These are phyloP conservation scores for Hippocampus guttulatus DNA, from an alignment of 2,113 vertebrate genomes.

Conservation along the genomic window DNA sequence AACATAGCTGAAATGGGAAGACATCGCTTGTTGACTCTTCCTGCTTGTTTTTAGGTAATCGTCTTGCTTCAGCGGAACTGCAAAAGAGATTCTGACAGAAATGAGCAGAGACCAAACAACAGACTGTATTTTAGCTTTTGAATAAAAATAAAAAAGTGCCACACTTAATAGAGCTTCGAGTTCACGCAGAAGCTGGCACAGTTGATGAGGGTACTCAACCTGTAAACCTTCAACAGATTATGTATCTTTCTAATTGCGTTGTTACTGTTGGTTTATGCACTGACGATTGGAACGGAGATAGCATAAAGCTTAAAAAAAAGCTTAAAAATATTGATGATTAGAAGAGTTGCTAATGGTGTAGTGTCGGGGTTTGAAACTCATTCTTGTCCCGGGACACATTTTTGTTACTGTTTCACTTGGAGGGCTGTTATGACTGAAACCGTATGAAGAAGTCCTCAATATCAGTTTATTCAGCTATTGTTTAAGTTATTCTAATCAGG, in stretches of 20 bases:
- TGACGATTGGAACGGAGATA: background rate
- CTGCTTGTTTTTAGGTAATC: background rate
- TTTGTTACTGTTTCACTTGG: no score
- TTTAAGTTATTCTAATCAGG: no score
- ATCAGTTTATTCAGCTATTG: no score
- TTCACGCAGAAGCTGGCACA: constrained; percentile 29
- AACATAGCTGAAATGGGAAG: background rate
- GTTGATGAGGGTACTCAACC: constrained; percentile 30
- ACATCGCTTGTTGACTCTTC: background rate
- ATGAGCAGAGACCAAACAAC: constrained; percentile 35
- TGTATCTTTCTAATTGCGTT: background rate
- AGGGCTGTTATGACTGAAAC: no score
- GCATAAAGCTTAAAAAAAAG: background rate
- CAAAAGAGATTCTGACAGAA: constrained; percentile 10
- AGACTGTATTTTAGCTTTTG: constrained; percentile 36
- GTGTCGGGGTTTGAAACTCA: no score
- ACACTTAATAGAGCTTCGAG: constrained; percentile 16
- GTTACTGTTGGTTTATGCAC: background rate
- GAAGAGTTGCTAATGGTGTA: background rate
- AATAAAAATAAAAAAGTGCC: constrained; percentile 38
- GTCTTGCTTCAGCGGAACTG: constrained; percentile 5
- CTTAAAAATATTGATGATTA: background rate
- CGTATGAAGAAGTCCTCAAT: no score
- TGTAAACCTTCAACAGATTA: background rate
- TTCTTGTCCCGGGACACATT: no score